Conservation (phyloP, 2,888 invertebrate genomes). For the Ashinkailepas kermadecensis region DNA sequence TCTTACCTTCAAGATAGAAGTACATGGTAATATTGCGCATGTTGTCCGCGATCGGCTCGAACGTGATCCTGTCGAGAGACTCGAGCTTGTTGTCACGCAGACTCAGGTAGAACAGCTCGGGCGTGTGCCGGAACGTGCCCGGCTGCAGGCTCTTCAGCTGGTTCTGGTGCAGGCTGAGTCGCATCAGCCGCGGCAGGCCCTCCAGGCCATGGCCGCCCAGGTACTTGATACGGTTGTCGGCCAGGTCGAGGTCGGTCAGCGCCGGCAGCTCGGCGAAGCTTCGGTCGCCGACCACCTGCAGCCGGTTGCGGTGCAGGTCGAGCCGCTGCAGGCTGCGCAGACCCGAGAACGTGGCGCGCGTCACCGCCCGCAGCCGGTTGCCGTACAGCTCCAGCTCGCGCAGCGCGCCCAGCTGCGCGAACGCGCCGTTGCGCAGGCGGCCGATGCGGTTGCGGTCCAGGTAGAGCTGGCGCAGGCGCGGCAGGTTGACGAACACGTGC, state of each 20-base stretch:
- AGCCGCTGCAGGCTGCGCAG: slow-evolving; percentile 63
- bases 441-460: slow-evolving; percentile 37
- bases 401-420: slow-evolving; percentile 36
- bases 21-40: slow-evolving; percentile 65
- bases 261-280: slow-evolving; percentile 71
- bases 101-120: slow-evolving; percentile 64
- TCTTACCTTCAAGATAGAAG: slow-evolving; percentile 67
- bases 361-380: slow-evolving; percentile 50
- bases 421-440: slow-evolving; percentile 37
- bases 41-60: slow-evolving; percentile 68
- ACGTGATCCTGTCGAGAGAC: slow-evolving; percentile 66
- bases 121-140: slow-evolving; percentile 63
- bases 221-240: slow-evolving; percentile 50
- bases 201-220: slow-evolving; percentile 69
- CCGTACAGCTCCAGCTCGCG: slow-evolving; percentile 45
- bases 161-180: slow-evolving; percentile 67
- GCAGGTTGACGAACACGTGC: slow-evolving; percentile 64
- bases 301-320: slow-evolving; percentile 63
- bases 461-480: slow-evolving; percentile 45
- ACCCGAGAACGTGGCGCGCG: slow-evolving; percentile 44
- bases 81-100: slow-evolving; percentile 67
- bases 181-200: slow-evolving; percentile 62
- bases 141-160: slow-evolving; percentile 61
- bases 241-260: slow-evolving; percentile 59
- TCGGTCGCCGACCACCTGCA: slow-evolving; percentile 68